Evolutionary conservation across 2,113 vertebrate genomes (phyloP).

Genomic region (Rafetus swinhoei): DNA sequence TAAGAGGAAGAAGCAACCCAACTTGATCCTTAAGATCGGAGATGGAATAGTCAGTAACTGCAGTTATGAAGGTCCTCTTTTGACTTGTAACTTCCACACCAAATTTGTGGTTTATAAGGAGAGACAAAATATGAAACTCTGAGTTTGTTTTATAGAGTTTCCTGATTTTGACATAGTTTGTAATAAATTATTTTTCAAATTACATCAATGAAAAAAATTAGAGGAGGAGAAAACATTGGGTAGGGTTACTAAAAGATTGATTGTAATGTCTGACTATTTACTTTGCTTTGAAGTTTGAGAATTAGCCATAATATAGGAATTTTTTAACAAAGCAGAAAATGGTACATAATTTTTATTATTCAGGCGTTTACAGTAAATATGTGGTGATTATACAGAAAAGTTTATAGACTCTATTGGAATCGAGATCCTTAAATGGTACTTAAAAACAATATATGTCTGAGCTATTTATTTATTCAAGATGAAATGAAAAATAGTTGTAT

Average conservation of each 20-base stretch:
- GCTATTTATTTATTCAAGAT: neutral
- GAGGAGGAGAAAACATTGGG: neutral
- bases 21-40: conserved; percentile 35
- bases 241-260: neutral
- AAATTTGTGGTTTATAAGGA: conserved; percentile 54
- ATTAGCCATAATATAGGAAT: neutral
- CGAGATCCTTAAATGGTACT: neutral
- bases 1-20: conserved; percentile 44
- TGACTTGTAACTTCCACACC: conserved; percentile 57
- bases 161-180: conserved; percentile 2
- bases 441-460: neutral
- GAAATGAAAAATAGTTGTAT: neutral
- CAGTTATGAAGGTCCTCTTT: conserved; percentile 51
- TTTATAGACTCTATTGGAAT: neutral
- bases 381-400: conserved; percentile 34
- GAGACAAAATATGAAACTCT: conserved; percentile 57
- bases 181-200: neutral
- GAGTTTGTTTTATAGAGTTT: conserved; percentile 47
- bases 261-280: conserved; percentile 3
- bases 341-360: neutral
- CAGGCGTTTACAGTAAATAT: accelerated
- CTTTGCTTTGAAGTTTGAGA: conserved; percentile 20
- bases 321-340: neutral
- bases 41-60: conserved; percentile 16
- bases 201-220: conserved; percentile 4